Evolutionary conservation across 2,797 vertebrate species (phyloP).

Genomic region (Brotula barbata): DNA sequence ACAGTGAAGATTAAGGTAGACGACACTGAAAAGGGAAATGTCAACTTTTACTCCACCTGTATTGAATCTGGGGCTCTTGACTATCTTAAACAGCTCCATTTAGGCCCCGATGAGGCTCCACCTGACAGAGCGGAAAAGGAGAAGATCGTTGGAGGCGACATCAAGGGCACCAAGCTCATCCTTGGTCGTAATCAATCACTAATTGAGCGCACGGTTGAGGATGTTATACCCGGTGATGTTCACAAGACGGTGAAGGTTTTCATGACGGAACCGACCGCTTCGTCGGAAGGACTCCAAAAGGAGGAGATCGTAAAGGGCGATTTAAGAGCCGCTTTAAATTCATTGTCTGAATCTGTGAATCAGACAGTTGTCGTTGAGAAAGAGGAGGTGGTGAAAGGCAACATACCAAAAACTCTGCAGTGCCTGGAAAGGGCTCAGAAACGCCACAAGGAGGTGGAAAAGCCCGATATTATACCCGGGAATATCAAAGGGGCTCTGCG

Average conservation of each 20-base stretch:
- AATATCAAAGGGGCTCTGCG: constrained; percentile 85
- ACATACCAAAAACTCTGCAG: constrained; percentile 80
- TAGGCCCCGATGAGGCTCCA: constrained; percentile 72
- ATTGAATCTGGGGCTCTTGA: constrained; percentile 91
- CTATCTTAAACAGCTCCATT: constrained; percentile 86
- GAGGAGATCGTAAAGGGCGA: constrained; percentile 87
- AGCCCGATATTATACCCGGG: constrained; percentile 81
- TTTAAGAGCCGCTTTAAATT: constrained; percentile 84
- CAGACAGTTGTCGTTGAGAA: constrained; percentile 82
- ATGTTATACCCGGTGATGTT: constrained; percentile 89
- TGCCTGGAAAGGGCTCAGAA: constrained; percentile 83
- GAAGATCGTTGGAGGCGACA: constrained; percentile 84
- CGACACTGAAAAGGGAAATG: constrained; percentile 89
- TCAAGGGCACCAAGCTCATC: constrained; percentile 84
- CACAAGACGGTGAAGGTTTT: constrained; percentile 85
- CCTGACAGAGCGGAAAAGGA: constrained; percentile 71
- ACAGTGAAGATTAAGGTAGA: constrained; percentile 80
- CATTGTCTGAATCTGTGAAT: constrained; percentile 83
- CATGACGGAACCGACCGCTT: constrained; percentile 79
- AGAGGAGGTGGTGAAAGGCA: constrained; percentile 86
- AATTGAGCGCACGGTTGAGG: constrained; percentile 84
- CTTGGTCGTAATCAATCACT: constrained; percentile 78
- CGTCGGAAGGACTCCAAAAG: constrained; percentile 74
- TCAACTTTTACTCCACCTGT: constrained; percentile 91
- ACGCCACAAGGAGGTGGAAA: constrained; percentile 79